Base-by-base conservation (phyloP, 2,113 vertebrate genomes). In the Chauna torquata region DNA sequence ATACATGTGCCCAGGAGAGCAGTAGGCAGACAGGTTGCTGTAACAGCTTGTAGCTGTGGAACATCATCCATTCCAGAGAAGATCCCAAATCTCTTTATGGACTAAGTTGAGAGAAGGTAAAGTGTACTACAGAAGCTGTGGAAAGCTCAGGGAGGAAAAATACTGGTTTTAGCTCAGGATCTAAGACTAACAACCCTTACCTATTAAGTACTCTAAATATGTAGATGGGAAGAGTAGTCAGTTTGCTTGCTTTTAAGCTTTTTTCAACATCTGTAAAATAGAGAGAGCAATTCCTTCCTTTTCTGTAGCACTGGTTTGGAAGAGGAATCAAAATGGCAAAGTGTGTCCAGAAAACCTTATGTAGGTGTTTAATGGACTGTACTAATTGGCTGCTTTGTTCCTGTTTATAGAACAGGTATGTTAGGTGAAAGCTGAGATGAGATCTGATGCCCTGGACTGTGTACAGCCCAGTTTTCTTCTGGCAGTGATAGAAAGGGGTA, bases 11-110 rank as follows among this genome's bases (percentile, higher is more conserved):
- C 88, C 94, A 93, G 80, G 95, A 96, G 95, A 93, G 92, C 86
- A 84, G 95, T 93, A 95, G 88, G 50, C 76, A 96, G 88, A 45
- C 76, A 90, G 82, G 68, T 88, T 97, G 90, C 95, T 95, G 84
- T 93, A 95, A 96, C 92, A 95, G 88, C 88, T 95, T 96, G 90
- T 96, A 90, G 76, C 49, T 96, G 85, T 90, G 93, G 92, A 95
- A 86, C 88, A 86, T 95, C 92, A 86, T 96, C 94, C 69, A 81
- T 96, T 92, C 87, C 86, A 86, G 65, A 96, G 92, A 94, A 90
- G 76, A 96, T 95, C 95, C 94, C 92, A 96, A 96, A 95, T 93
- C 96, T 94, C 96, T 96, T 97, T 96, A 96, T 96, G 88, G 88
- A 90, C 68, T 90, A 83, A 92, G 72, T 44, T 64, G 88, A 96